Evolutionary conservation across 1,140 invertebrate genomes (phyloP).

Genomic region (Dendroctonus ponderosae): DNA sequence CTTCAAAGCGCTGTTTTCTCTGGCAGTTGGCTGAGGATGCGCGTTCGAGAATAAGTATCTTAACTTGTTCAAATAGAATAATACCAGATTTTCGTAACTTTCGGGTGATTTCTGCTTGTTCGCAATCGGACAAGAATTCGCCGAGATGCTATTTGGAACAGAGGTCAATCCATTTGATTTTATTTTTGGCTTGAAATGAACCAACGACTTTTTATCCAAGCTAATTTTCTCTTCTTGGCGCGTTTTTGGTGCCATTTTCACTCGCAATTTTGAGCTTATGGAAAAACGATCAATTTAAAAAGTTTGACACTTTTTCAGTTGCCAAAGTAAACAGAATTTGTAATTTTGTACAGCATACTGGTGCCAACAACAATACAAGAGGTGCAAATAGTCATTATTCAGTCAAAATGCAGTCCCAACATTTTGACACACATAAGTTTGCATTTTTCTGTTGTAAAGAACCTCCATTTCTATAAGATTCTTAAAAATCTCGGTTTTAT

Average conservation of each 20-base stretch:
- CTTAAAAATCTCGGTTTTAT: no score
- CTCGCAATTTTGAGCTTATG: no score
- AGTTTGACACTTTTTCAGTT: no score
- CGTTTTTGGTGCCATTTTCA: background rate
- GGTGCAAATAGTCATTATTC: no score
- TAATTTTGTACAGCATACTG: no score
- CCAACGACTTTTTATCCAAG: background rate
- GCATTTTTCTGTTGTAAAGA: no score
- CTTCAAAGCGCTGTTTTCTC: constrained; percentile 26
- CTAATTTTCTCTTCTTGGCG: background rate
- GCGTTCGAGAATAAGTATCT: constrained; percentile 25
- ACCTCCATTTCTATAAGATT: no score
- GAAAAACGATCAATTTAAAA: no score
- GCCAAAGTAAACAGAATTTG: no score
- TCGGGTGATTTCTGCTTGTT: constrained; percentile 4
- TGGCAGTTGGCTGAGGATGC: background rate
- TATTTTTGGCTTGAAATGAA: background rate
- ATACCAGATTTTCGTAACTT: constrained; percentile 29
- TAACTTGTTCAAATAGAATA: constrained; percentile 34
- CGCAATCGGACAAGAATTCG: background rate
- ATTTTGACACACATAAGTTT: no score
- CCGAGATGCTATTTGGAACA: background rate
- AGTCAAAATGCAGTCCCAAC: no score
- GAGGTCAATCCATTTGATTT: background rate
- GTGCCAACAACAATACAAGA: no score